Evolutionary conservation across 2,888 invertebrate species (phyloP), one percentile per base, ranked within the genome.

Genomic region (Mystacides longicornis): DNA sequence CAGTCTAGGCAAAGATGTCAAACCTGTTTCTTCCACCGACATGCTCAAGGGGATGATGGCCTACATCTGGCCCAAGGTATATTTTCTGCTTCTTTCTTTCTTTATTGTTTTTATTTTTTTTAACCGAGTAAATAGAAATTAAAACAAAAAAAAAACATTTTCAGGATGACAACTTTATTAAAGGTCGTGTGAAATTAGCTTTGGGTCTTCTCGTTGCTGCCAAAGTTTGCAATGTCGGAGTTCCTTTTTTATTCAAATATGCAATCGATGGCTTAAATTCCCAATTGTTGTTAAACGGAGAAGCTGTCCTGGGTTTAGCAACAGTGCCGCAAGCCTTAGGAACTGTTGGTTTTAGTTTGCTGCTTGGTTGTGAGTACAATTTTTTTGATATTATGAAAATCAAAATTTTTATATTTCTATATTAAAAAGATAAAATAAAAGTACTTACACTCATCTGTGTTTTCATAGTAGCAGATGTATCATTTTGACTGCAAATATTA

Each of bases 231-330:
- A 97, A 92, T 66, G 93, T 97, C 1, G 77, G 85, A 49, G 97
- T 99, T 21, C 99, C 99, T 11, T 97, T 98, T 74, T 73, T 97
- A 55, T 96, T 99, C 73, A 97, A 98, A 72, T 87, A 91, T 67
- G 88, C 89, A 0, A 82, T 99, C 56, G 98, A 99, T 69, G 83
- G 83, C 63, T 81, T 97, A 60, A 95, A 94, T 67, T 73, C 75
- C 4, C 71, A 80, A 5, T 66, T 79, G 31, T 67, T 78, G 2
- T 65, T 68, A 0, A 68, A 72, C 0, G 75, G 76, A 0, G 78
- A 77, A 16, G 77, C 79, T n/a, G 57, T 82, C 55, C 69, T 94
- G 14, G 86, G 85, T 55, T 81, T 92, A 80, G 83, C 83, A 22
- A 83, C 86, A 3, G 85, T 89, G n/a, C 86, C 89, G 0, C 86